Evolutionary conservation across 2,113 vertebrate genomes (phyloP).

Genomic region (Pantherophis guttatus): DNA sequence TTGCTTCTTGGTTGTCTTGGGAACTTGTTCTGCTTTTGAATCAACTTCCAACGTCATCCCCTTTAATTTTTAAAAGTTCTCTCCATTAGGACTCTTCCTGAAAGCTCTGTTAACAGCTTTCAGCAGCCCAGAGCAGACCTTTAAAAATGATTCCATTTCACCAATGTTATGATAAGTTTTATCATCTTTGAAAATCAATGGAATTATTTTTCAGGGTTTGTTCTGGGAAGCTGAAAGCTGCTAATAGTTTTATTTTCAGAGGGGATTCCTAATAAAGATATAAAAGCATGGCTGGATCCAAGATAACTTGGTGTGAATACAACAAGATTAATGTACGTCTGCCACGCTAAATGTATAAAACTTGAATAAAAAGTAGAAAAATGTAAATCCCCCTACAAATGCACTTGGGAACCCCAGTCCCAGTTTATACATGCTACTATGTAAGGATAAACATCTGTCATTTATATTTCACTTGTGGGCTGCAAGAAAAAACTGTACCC

Average conservation of each 20-base stretch:
- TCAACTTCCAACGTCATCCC: neutral
- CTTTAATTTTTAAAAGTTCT: neutral
- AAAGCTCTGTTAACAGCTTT: neutral
- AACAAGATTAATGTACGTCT: neutral
- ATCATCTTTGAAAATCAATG: neutral
- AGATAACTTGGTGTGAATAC: neutral
- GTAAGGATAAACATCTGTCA: neutral
- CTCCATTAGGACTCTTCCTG: neutral
- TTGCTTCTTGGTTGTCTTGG: neutral
- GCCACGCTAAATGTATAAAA: neutral
- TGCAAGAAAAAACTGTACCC: neutral
- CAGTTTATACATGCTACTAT: neutral
- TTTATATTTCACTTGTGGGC: neutral
- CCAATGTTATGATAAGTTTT: neutral
- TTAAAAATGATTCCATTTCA: neutral
- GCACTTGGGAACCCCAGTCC: neutral
- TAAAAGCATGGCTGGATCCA: neutral
- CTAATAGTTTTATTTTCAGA: neutral
- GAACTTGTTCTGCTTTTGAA: neutral
- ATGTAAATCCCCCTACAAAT: neutral
- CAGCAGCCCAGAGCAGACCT: neutral
- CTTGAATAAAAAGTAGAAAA: neutral
- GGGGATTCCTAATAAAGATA: neutral
- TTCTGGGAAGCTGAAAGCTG: neutral
- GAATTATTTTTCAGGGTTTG: neutral